Evolutionary conservation across 1,140 invertebrate genomes (phyloP).

Genomic region (Trachymyrmex septentrionalis): DNA sequence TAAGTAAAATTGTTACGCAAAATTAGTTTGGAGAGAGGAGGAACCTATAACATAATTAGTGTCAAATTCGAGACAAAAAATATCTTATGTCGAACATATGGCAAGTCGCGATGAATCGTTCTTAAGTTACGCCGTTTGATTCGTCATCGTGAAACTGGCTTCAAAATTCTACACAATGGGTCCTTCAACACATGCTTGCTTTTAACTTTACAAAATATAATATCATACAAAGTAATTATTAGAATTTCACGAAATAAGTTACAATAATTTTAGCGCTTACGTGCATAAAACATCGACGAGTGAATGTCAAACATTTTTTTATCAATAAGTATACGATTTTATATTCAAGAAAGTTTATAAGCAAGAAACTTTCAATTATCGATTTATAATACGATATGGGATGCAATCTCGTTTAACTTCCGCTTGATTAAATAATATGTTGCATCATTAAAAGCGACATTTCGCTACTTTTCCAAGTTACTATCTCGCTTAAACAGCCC

Average conservation of each 20-base stretch:
- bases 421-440: neutral
- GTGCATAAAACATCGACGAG: neutral
- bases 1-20: neutral
- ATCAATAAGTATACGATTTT: neutral
- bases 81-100: conserved; percentile 62
- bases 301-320: neutral
- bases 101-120: conserved; percentile 52
- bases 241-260: neutral
- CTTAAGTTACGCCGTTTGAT: conserved; percentile 67
- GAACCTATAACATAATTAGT: conserved; percentile 10
- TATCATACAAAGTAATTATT: neutral
- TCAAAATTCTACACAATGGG: neutral
- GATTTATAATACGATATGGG: neutral
- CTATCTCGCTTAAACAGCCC: neutral
- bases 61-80: conserved; percentile 45
- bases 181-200: conserved; percentile 56
- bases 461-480: conserved; percentile 15
- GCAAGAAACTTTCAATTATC: neutral
- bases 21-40: neutral
- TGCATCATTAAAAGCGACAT: neutral
- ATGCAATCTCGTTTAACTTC: neutral
- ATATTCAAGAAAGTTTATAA: neutral
- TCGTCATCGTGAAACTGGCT: conserved; percentile 65
- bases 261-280: neutral
- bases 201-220: conserved; percentile 28